phyloP scores from a whole-genome alignment of 2,888 invertebrate genomes.

The Drosophila affinis region DNA sequence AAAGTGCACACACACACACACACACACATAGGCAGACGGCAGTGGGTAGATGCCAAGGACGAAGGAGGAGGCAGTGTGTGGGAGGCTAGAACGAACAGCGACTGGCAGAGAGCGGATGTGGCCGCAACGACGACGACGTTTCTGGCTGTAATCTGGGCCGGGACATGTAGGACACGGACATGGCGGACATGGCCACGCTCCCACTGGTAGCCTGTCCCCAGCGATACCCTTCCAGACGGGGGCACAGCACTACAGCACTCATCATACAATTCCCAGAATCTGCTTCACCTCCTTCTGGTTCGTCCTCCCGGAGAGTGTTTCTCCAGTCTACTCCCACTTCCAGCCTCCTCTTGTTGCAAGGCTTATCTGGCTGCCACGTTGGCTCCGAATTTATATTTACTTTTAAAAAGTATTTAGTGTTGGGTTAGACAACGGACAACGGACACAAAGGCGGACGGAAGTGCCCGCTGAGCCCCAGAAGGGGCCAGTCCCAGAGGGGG shows the following conservation, averaged over 20 bases:
- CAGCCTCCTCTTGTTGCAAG: neutral
- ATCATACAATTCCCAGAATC: too few species aligned
- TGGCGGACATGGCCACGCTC: conserved; percentile 36
- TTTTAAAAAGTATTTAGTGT: conserved; percentile 64
- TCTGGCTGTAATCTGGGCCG: conserved; percentile 69
- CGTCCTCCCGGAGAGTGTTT: neutral
- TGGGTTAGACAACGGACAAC: conserved; percentile 43
- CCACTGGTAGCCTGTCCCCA: neutral
- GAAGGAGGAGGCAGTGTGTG: neutral
- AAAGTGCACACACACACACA: conserved; percentile 49
- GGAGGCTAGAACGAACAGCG: conserved; percentile 7
- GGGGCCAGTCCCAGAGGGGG: neutral
- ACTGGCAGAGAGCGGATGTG: conserved; percentile 50
- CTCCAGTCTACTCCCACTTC: neutral
- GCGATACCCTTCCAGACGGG: neutral
- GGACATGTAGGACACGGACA: conserved; percentile 32
- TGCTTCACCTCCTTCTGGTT: too few species aligned
- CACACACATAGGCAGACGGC: conserved; percentile 38
- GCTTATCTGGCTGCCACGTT: conserved; percentile 64
- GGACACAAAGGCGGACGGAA: conserved; percentile 15
- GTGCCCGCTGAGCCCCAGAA: conserved; percentile 24
- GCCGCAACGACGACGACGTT: conserved; percentile 58
- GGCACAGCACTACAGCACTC: too few species aligned
- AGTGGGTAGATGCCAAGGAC: neutral
- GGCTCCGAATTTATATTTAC: conserved; percentile 63